Percentiles rank a stretch among this genome's conserved stretches.
Conservation (phyloP, 2,797 vertebrate species). For the Microcaecilia unicolor region DNA sequence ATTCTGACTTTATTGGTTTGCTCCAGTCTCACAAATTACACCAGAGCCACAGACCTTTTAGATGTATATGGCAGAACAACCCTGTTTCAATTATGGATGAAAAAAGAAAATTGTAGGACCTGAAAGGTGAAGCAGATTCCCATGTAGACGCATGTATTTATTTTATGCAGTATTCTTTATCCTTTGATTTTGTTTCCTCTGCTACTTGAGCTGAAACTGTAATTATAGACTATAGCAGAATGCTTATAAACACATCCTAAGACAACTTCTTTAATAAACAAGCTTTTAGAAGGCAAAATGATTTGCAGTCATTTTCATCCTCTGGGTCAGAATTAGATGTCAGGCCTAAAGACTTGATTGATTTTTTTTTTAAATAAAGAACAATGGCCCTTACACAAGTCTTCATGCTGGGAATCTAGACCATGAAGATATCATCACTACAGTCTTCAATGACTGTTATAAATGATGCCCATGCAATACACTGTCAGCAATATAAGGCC, state of each 20-base stretch:
- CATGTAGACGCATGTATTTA: constrained; percentile 13
- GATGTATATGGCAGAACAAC: not conserved
- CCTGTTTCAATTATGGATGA: constrained; percentile 2
- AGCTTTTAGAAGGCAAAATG: constrained; percentile 23
- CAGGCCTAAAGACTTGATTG: constrained; percentile 35
- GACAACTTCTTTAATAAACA: constrained; percentile 36
- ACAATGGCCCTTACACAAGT: too few relatives aligned
- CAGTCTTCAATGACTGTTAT: too few relatives aligned
- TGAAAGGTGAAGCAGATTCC: constrained; percentile 16
- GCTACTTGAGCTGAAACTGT: constrained; percentile 28
- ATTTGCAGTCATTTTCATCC: constrained; percentile 28
- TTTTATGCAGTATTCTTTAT: constrained; percentile 17
- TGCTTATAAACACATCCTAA: constrained; percentile 33
- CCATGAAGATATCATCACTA: too few relatives aligned
- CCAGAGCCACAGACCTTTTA: not conserved
- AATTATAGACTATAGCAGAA: constrained; percentile 36
- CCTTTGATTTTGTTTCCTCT: constrained; percentile 7
- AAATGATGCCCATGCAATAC: too few relatives aligned
- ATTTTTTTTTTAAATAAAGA: too few relatives aligned
- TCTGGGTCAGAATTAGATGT: constrained; percentile 21
- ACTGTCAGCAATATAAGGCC: too few relatives aligned
- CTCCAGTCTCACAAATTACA: not conserved
- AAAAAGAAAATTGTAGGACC: constrained; percentile 7
- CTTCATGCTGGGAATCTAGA: too few relatives aligned
- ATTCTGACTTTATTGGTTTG: not conserved